phyloP scores from a whole-genome alignment of 2,888 invertebrate species.

The Muschampia plurimacula region DNA sequence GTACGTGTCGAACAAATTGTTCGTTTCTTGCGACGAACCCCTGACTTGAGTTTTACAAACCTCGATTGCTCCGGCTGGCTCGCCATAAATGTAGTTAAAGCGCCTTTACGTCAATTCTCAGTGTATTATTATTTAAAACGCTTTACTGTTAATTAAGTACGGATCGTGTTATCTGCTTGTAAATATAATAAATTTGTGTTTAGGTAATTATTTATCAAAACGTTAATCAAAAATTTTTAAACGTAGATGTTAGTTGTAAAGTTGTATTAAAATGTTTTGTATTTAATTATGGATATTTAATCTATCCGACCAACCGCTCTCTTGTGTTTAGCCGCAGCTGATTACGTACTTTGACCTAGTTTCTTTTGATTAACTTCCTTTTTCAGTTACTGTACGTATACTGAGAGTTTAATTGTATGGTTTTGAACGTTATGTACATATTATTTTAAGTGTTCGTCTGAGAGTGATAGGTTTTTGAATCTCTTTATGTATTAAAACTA shows the following conservation, averaged over 20 bases:
- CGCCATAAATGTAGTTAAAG: slow-evolving; percentile 78
- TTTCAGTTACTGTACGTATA: slow-evolving; percentile 49
- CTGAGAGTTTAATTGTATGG: slow-evolving; percentile 64
- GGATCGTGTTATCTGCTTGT: slow-evolving; percentile 83
- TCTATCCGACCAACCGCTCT: slow-evolving; percentile 82
- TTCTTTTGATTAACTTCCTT: slow-evolving; percentile 62
- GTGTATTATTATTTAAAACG: slow-evolving; percentile 85
- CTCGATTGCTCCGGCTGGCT: slow-evolving; percentile 73
- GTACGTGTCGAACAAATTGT: slow-evolving; percentile 42
- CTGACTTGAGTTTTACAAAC: slow-evolving; percentile 49
- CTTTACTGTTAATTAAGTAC: slow-evolving; percentile 80
- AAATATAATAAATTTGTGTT: slow-evolving; percentile 83
- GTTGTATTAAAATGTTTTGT: slow-evolving; percentile 83
- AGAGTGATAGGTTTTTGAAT: slow-evolving; percentile 83
- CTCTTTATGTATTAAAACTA: slow-evolving; percentile 72
- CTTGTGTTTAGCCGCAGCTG: slow-evolving; percentile 77
- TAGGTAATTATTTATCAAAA: slow-evolving; percentile 83
- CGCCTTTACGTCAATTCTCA: slow-evolving; percentile 85
- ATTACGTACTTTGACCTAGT: slow-evolving; percentile 62
- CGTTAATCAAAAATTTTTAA: slow-evolving; percentile 79
- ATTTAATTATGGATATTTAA: slow-evolving; percentile 83
- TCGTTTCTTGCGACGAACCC: slow-evolving; percentile 45
- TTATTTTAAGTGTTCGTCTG: slow-evolving; percentile 82
- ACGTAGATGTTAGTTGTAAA: slow-evolving; percentile 84
- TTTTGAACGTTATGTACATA: slow-evolving; percentile 82